These are phyloP conservation scores for Himalopsyche kuldschensis DNA, from an alignment of 2,888 invertebrate genomes.

Conservation along the genomic window DNA sequence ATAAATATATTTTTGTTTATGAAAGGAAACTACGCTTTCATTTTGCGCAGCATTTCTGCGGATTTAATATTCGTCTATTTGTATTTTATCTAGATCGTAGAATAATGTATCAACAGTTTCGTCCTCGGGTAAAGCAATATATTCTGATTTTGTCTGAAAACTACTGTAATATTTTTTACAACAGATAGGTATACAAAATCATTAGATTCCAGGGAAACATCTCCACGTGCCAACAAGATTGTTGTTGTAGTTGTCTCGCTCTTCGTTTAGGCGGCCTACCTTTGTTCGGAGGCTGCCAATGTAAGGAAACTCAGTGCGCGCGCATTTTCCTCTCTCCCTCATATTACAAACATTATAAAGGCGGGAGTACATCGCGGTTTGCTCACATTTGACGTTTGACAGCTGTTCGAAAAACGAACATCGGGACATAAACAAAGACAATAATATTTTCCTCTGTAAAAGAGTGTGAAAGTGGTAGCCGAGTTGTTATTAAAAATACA, in stretches of 20 bases:
- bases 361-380: constrained; percentile 6
- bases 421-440: background rate
- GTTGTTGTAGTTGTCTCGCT: constrained; percentile 29
- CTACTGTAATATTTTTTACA: background rate
- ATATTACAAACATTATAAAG: constrained; percentile 23
- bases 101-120: background rate
- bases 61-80: background rate
- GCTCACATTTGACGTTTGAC: constrained; percentile 38
- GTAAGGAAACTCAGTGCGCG: constrained; percentile 17
- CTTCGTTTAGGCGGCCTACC: constrained; percentile 2
- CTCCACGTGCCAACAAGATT: constrained; percentile 23
- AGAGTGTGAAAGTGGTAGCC: constrained; percentile 23
- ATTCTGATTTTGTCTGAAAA: background rate
- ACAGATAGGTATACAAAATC: background rate
- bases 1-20: background rate
- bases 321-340: constrained; percentile 26
- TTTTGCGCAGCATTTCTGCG: background rate
- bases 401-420: constrained; percentile 35
- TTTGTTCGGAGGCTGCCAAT: constrained; percentile 11
- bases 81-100: background rate
- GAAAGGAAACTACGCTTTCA: background rate
- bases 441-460: background rate
- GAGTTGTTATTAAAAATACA: background rate
- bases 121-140: background rate
- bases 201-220: constrained; percentile 14